phyloP scores from a whole-genome alignment of 2,113 vertebrate genomes.

The Oryzias javanicus region DNA sequence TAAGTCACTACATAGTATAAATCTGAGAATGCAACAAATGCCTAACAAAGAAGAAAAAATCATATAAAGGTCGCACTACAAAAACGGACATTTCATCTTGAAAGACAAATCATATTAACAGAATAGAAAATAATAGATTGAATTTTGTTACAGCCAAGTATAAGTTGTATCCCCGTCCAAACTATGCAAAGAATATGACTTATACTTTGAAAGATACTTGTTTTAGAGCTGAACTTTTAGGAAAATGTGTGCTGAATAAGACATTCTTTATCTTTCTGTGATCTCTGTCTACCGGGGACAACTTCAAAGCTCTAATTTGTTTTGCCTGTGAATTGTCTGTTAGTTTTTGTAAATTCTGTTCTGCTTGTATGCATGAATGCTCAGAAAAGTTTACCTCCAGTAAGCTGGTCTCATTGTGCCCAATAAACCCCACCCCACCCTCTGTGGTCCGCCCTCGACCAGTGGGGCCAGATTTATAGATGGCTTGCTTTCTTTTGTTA shows the following conservation, averaged over 20 bases:
- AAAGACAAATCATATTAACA: no score
- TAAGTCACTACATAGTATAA: no score
- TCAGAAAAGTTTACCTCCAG: conserved; percentile 40
- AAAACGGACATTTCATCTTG: no score
- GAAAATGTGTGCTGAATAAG: conserved; percentile 28
- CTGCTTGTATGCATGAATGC: conserved; percentile 35
- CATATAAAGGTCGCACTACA: no score
- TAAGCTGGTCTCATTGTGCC: conserved; percentile 45
- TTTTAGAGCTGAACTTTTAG: conserved; percentile 12
- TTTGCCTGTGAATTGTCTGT: conserved; percentile 37
- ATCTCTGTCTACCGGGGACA: conserved; percentile 43
- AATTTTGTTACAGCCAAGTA: no score
- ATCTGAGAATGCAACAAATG: no score
- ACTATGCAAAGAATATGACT: no score
- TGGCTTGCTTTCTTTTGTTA: conserved; percentile 69
- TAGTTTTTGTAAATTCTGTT: conserved; percentile 30
- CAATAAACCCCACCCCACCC: conserved; percentile 12
- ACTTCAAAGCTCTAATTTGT: conserved; percentile 34
- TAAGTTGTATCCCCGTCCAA: no score
- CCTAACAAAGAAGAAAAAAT: no score
- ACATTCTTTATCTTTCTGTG: conserved; percentile 45
- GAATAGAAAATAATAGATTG: no score
- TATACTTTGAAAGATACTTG: neutral
- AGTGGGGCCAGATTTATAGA: conserved; percentile 31
- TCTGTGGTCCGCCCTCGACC: conserved; percentile 8